Conservation (phyloP, 1,140 invertebrate genomes). For the Drosophila micromelanica region DNA sequence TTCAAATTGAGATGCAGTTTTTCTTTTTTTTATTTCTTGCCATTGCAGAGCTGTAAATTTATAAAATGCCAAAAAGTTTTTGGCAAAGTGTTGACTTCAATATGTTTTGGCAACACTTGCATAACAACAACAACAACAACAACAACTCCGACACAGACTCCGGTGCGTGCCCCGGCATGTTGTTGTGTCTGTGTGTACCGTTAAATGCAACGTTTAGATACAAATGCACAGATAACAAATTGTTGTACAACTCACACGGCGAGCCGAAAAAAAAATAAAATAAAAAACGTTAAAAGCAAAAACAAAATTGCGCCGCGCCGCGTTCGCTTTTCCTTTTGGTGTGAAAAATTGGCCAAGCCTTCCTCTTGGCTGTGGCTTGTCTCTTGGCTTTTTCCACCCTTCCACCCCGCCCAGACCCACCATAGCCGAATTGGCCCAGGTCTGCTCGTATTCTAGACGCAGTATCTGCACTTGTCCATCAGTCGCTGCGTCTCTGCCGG, state of each 20-base stretch:
- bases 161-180: slow-evolving; percentile 49
- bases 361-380: slow-evolving; percentile 27
- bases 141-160: slow-evolving; percentile 13
- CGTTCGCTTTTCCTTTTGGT: slow-evolving; percentile 46
- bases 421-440: neutral
- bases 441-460: slow-evolving; percentile 5
- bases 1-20: slow-evolving; percentile 41
- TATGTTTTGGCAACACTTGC: slow-evolving; percentile 73
- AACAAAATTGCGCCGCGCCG: slow-evolving; percentile 36
- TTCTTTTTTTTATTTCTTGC: slow-evolving; percentile 22
- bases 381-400: slow-evolving; percentile 9
- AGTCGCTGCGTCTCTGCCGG: slow-evolving; percentile 7
- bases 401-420: neutral
- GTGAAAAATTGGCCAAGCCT: slow-evolving; percentile 65
- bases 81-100: slow-evolving; percentile 61
- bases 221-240: slow-evolving; percentile 74
- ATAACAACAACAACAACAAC: slow-evolving; percentile 40
- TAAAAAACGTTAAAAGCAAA: slow-evolving; percentile 36
- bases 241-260: slow-evolving; percentile 64
- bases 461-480: slow-evolving; percentile 49
- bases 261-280: neutral
- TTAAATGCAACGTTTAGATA: slow-evolving; percentile 77
- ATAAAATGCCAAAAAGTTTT: slow-evolving; percentile 49
- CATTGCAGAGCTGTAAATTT: slow-evolving; percentile 27
- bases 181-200: slow-evolving; percentile 51